Conservation (phyloP, 2,888 invertebrate genomes). For the Galerucella nymphaeae region DNA sequence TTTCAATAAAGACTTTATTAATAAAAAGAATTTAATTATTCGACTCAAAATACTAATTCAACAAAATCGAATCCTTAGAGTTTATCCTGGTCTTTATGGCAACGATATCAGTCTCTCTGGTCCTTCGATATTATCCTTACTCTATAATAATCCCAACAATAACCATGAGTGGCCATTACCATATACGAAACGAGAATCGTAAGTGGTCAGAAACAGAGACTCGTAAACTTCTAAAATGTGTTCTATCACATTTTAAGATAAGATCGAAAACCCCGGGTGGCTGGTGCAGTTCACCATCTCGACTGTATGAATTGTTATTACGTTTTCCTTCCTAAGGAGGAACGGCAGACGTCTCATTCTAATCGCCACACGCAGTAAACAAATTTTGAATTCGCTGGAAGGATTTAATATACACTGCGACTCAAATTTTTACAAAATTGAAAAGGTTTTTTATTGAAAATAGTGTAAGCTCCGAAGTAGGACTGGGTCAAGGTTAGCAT, state of each 20-base stretch:
- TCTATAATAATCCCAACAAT: slow-evolving; percentile 53
- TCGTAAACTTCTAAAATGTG: slow-evolving; percentile 61
- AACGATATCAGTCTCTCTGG: slow-evolving; percentile 51
- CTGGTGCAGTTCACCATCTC: slow-evolving; percentile 36
- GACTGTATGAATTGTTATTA: slow-evolving; percentile 36
- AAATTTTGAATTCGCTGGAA: slow-evolving; percentile 35
- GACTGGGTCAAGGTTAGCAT: too few relatives aligned
- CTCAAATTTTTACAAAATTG: neutral
- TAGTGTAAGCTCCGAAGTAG: too few relatives aligned
- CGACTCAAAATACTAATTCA: neutral
- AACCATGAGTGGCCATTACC: slow-evolving; percentile 57
- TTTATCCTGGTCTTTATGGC: slow-evolving; percentile 52
- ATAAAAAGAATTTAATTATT: slow-evolving; percentile 5
- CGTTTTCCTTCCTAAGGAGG: slow-evolving; percentile 26
- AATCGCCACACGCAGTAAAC: slow-evolving; percentile 32
- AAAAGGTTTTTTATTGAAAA: neutral
- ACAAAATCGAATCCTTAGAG: slow-evolving; percentile 39
- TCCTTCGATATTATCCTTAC: slow-evolving; percentile 48
- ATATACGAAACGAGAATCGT: slow-evolving; percentile 60
- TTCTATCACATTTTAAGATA: slow-evolving; percentile 58
- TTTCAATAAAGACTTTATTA: neutral
- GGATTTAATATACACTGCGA: neutral
- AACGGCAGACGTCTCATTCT: slow-evolving; percentile 31
- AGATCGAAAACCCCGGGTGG: slow-evolving; percentile 61
- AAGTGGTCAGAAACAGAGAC: slow-evolving; percentile 55